Percentiles rank a stretch among this genome's conserved stretches.
These are phyloP conservation scores for Pontoporia blainvillei DNA, from an alignment of 2,113 vertebrate species.

Conservation along the genomic window DNA sequence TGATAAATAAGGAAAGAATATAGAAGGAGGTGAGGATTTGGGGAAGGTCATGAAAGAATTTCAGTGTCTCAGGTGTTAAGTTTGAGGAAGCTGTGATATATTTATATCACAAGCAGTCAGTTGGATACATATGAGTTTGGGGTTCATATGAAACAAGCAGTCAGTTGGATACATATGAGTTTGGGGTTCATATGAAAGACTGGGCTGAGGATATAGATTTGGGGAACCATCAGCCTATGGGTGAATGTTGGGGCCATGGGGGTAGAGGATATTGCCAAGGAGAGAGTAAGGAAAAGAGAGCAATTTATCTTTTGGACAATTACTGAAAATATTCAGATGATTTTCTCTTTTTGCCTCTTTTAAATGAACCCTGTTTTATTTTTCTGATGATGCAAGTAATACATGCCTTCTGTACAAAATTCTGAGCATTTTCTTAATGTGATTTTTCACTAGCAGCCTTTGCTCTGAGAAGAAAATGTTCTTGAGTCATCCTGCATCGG, in stretches of 20 bases:
- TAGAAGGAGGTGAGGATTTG: background rate
- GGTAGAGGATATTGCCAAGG: background rate
- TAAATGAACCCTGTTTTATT: background rate
- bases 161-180: background rate
- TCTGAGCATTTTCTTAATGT: background rate
- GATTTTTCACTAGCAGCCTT: background rate
- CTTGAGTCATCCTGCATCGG: background rate
- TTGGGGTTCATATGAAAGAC: background rate
- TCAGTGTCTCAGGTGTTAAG: background rate
- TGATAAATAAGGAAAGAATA: background rate
- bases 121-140: background rate
- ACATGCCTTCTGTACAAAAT: background rate
- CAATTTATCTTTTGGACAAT: background rate
- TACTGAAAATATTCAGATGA: background rate
- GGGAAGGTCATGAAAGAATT: background rate
- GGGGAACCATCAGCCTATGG: background rate
- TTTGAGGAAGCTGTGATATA: background rate
- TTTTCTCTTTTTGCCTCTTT: background rate
- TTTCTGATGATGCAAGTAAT: background rate
- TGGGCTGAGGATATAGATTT: background rate
- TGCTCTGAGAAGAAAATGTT: constrained; percentile 6
- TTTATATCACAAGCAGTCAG: background rate
- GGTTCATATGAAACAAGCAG: background rate
- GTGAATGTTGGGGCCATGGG: background rate
- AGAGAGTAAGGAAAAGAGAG: background rate